Evolutionary conservation across 2,797 vertebrate genomes (phyloP).

Genomic region (Premnoplex brunnescens): DNA sequence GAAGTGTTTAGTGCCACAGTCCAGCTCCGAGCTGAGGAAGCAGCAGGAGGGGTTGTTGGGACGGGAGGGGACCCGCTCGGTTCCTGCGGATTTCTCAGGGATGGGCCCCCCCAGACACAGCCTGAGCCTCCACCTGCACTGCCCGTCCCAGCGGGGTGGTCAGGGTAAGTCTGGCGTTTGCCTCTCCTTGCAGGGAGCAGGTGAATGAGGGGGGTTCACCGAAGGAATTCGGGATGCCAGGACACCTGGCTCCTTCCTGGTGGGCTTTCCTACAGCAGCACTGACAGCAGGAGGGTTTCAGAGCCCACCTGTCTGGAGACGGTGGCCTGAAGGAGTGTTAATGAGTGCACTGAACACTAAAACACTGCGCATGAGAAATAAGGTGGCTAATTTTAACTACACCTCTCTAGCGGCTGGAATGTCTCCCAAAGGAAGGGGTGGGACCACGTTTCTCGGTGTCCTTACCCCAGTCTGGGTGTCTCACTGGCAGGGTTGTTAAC

Average conservation of each 20-base stretch:
- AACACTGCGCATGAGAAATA: neutral
- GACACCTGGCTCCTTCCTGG: neutral
- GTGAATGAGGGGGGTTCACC: neutral
- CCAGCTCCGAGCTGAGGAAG: conserved; percentile 79
- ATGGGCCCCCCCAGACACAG: conserved; percentile 70
- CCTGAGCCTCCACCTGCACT: conserved; percentile 78
- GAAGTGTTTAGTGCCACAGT: conserved; percentile 83
- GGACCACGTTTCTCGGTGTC: neutral
- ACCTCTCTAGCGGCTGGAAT: neutral
- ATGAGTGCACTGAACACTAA: neutral
- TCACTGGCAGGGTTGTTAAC: neutral
- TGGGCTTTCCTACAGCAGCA: neutral
- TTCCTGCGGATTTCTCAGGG: conserved; percentile 46
- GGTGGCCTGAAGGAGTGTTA: neutral
- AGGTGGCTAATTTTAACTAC: neutral
- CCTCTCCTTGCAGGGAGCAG: neutral
- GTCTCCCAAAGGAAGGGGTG: neutral
- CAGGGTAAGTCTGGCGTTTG: conserved; percentile 82
- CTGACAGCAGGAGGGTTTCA: neutral
- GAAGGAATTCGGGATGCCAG: neutral
- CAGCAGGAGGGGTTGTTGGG: conserved; percentile 72
- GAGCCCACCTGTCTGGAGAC: neutral
- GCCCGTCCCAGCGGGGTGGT: conserved; percentile 82
- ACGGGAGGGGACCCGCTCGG: conserved; percentile 66
- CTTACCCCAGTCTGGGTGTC: neutral